A percentile compares a stretch with the other conserved stretches of the same genome.
Conservation (phyloP, 2,113 vertebrate genomes). For the Bufo gargarizans region DNA sequence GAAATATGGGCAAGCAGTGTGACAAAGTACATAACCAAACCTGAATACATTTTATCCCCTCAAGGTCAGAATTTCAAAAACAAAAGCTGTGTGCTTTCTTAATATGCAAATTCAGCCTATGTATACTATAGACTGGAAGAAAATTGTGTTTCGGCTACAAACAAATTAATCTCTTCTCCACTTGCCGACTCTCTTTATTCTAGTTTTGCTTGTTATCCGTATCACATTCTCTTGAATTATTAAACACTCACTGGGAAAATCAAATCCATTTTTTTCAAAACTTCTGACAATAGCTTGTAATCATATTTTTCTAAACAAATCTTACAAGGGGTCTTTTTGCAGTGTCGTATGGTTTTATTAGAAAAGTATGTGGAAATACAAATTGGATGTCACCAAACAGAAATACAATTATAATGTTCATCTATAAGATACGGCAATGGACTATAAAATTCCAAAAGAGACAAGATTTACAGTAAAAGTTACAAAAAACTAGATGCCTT, state of each 20-base stretch:
- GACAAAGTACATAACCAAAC: slow-evolving; percentile 48
- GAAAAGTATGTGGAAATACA: not conserved
- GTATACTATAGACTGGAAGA: slow-evolving; percentile 31
- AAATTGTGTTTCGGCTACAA: slow-evolving; percentile 51
- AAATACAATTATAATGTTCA: slow-evolving; percentile 6
- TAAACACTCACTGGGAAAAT: slow-evolving; percentile 51
- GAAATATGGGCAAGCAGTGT: slow-evolving; percentile 38
- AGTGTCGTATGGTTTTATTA: slow-evolving; percentile 19
- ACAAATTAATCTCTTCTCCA: slow-evolving; percentile 41
- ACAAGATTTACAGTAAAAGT: not conserved
- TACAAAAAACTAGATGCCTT: not conserved
- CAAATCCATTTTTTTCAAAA: slow-evolving; percentile 49
- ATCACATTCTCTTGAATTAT: slow-evolving; percentile 49
- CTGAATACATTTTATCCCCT: slow-evolving; percentile 36
- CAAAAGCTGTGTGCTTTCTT: slow-evolving; percentile 26
- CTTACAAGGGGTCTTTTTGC: slow-evolving; percentile 3
- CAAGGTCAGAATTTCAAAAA: slow-evolving; percentile 51
- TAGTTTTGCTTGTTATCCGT: slow-evolving; percentile 52
- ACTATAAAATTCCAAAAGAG: not conserved
- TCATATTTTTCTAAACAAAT: slow-evolving; percentile 42
- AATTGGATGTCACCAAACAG: not conserved
- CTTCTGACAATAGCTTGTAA: slow-evolving; percentile 55
- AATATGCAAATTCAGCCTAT: slow-evolving; percentile 36
- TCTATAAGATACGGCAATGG: not conserved
- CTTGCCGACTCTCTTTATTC: slow-evolving; percentile 37